A percentile compares a stretch with the other conserved stretches of the same genome.
Evolutionary conservation across 2,113 vertebrate species (phyloP).

Genomic region (Syngnathus typhle): DNA sequence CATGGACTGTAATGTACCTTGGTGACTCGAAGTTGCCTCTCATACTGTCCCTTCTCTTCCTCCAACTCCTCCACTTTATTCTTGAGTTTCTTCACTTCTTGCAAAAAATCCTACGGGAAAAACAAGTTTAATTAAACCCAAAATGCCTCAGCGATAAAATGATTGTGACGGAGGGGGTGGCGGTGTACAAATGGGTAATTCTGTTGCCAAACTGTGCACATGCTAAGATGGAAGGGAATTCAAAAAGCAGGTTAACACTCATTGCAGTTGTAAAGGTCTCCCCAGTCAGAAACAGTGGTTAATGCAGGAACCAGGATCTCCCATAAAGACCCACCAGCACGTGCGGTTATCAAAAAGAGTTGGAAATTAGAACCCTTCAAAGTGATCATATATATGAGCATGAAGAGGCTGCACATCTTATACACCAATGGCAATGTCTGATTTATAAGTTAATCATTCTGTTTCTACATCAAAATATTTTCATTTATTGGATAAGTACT

Average conservation of each 20-base stretch:
- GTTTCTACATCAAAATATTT: background rate
- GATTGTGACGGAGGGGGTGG: background rate
- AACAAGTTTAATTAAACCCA: background rate
- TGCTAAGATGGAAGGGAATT: slow-evolving; percentile 22
- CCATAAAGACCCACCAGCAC: slow-evolving; percentile 49
- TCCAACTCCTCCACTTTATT: slow-evolving; percentile 90
- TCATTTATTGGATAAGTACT: background rate
- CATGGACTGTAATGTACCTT: slow-evolving; percentile 73
- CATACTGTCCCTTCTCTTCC: slow-evolving; percentile 85
- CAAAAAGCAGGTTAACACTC: slow-evolving; percentile 30
- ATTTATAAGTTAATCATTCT: slow-evolving; percentile 6
- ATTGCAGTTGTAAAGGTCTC: slow-evolving; percentile 44
- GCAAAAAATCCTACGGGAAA: slow-evolving; percentile 76
- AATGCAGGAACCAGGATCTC: slow-evolving; percentile 39
- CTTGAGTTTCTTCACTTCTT: slow-evolving; percentile 83
- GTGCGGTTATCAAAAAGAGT: slow-evolving; percentile 61
- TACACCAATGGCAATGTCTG: background rate
- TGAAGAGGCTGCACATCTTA: slow-evolving; percentile 18
- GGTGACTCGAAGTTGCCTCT: slow-evolving; percentile 87
- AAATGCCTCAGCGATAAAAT: background rate
- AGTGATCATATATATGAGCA: slow-evolving; percentile 24
- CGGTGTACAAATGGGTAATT: background rate
- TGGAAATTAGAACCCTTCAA: slow-evolving; percentile 21
- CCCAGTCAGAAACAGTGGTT: slow-evolving; percentile 32
- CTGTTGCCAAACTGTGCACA: slow-evolving; percentile 20